Evolutionary conservation across 2,888 invertebrate genomes (phyloP).

Genomic region (Halocaridina rubra): DNA sequence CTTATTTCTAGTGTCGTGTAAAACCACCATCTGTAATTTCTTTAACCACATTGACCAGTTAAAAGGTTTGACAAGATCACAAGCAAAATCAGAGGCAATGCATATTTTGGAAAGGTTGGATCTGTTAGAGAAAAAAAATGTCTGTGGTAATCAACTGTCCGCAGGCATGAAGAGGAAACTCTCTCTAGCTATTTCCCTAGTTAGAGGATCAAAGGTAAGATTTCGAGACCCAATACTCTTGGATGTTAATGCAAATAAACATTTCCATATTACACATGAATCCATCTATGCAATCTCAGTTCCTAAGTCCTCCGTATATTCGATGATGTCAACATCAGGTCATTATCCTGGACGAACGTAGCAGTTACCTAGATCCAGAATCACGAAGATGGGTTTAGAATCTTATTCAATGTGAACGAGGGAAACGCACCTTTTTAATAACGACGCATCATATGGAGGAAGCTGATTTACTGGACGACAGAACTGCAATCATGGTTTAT

Average conservation of each 20-base stretch:
- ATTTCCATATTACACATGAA: no score
- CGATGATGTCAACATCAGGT: conserved; percentile 63
- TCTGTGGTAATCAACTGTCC: conserved; percentile 77
- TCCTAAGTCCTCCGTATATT: not conserved
- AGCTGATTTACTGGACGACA: conserved; percentile 86
- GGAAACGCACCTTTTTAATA: conserved; percentile 79
- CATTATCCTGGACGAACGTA: conserved; percentile 86
- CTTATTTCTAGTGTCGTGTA: no score
- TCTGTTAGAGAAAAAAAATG: conserved; percentile 73
- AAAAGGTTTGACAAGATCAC: conserved; percentile 36
- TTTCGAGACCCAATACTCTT: not conserved
- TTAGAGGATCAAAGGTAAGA: conserved; percentile 75
- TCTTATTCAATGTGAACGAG: conserved; percentile 74
- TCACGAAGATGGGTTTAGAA: conserved; percentile 84
- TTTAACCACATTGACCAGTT: not conserved
- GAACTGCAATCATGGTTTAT: conserved; percentile 79
- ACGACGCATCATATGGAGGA: conserved; percentile 91
- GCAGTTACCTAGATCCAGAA: conserved; percentile 87
- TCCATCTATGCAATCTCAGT: not conserved
- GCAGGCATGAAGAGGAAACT: conserved; percentile 89
- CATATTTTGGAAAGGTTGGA: conserved; percentile 79
- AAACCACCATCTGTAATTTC: not conserved
- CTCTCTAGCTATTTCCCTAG: conserved; percentile 89
- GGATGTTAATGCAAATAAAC: no score
- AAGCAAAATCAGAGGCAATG: conserved; percentile 68